Conservation (phyloP, 2,888 invertebrate genomes). For the Ischnus inquisitorius region DNA sequence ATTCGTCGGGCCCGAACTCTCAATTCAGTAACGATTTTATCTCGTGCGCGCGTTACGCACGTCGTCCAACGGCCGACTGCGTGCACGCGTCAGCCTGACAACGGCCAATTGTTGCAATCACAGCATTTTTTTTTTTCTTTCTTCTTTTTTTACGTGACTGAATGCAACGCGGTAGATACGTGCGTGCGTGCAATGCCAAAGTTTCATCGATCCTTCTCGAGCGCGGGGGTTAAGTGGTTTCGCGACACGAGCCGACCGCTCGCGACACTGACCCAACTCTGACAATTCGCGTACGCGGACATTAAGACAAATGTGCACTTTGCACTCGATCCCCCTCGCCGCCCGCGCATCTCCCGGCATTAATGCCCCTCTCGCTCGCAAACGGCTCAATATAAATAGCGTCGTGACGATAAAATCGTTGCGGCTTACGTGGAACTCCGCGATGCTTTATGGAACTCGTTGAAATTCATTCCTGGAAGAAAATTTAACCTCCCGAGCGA, state of each 20-base stretch:
- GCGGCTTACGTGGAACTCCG: slow-evolving; percentile 59
- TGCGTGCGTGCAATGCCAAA: slow-evolving; percentile 73
- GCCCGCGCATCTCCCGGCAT: neutral
- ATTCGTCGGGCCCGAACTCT: neutral
- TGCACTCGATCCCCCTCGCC: slow-evolving; percentile 43
- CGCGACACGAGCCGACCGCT: slow-evolving; percentile 77
- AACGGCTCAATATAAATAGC: slow-evolving; percentile 49
- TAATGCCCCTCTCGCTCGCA: slow-evolving; percentile 11
- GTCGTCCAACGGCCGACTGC: slow-evolving; percentile 10
- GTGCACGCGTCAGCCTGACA: slow-evolving; percentile 5
- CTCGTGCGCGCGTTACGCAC: neutral
- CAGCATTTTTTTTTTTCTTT: slow-evolving; percentile 1
- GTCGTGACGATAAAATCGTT: slow-evolving; percentile 54
- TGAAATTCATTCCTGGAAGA: neutral
- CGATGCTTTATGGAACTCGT: slow-evolving; percentile 30
- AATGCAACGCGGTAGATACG: slow-evolving; percentile 28
- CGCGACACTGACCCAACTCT: slow-evolving; percentile 62
- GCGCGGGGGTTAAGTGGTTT: slow-evolving; percentile 76
- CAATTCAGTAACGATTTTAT: slow-evolving; percentile 18
- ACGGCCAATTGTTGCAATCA: slow-evolving; percentile 34
- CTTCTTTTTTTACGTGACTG: slow-evolving; percentile 1
- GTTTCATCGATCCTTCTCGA: slow-evolving; percentile 77
- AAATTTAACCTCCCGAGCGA: neutral
- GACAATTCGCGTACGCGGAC: slow-evolving; percentile 62
- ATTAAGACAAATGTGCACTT: slow-evolving; percentile 68